phyloP scores from a whole-genome alignment of 2,888 invertebrate genomes.

The Lordiphosa andalusiaca region DNA sequence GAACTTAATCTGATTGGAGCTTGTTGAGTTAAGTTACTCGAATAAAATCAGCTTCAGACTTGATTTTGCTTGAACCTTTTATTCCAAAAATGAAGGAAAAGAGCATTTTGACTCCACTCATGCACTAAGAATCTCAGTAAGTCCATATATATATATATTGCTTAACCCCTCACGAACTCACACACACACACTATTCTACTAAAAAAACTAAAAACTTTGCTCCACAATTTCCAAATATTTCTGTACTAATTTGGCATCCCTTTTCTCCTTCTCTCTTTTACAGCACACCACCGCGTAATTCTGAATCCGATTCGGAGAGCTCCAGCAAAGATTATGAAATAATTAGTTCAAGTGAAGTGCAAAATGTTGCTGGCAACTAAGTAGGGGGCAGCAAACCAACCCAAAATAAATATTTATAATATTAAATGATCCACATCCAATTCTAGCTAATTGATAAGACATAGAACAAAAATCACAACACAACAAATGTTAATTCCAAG shows the following conservation, averaged over 20 bases:
- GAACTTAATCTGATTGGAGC: too few relatives aligned
- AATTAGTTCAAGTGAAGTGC: conserved; percentile 87
- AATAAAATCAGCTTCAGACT: too few relatives aligned
- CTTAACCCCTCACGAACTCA: not conserved
- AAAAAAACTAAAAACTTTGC: not conserved
- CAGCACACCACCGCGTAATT: conserved; percentile 79
- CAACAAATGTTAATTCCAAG: conserved; percentile 38
- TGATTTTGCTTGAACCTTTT: too few relatives aligned
- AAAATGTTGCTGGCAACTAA: conserved; percentile 77
- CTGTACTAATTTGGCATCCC: too few relatives aligned
- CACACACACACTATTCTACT: not conserved
- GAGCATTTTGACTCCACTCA: too few relatives aligned
- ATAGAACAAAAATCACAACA: conserved; percentile 25
- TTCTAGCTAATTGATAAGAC: conserved; percentile 50
- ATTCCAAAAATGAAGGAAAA: too few relatives aligned
- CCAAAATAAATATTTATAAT: conserved; percentile 22
- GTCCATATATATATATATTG: conserved; percentile 27
- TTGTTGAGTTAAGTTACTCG: too few relatives aligned
- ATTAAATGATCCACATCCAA: conserved; percentile 39
- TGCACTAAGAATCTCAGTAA: conserved; percentile 50
- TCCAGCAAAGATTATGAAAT: conserved; percentile 94
- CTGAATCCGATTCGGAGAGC: conserved; percentile 91
- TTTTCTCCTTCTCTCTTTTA: conserved; percentile 28
- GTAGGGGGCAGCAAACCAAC: conserved; percentile 19
- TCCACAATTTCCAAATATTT: not conserved